Conservation (phyloP, 2,113 vertebrate genomes). For the Seriola rivoliana region DNA sequence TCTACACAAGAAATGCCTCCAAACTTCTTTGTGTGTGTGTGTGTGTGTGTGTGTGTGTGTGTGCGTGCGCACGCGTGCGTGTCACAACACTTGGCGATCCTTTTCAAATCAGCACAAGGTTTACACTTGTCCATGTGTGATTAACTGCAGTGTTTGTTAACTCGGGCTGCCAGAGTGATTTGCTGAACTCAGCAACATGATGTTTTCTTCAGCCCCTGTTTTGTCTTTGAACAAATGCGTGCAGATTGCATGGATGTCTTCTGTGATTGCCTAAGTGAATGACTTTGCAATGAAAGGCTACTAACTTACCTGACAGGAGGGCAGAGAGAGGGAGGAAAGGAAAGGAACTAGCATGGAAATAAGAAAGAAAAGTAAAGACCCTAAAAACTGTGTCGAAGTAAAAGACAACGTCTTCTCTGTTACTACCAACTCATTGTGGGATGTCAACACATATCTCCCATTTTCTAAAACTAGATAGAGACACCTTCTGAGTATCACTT, state of each 20-base stretch:
- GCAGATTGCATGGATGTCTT: constrained; percentile 59
- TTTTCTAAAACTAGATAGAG: constrained; percentile 36
- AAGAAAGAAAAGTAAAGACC: background rate
- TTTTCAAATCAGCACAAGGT: constrained; percentile 49
- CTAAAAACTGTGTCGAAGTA: constrained; percentile 23
- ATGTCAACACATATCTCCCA: constrained; percentile 37
- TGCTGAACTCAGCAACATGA: constrained; percentile 61
- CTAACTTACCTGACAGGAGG: constrained; percentile 6
- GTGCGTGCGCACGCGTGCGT: background rate
- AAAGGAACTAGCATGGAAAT: background rate
- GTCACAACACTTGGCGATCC: constrained; percentile 1
- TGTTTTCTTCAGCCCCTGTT: constrained; percentile 55
- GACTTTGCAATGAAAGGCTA: constrained; percentile 33
- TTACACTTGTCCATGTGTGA: constrained; percentile 51
- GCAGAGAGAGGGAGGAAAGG: background rate
- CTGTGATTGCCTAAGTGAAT: constrained; percentile 45
- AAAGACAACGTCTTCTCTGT: constrained; percentile 17
- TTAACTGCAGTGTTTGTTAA: constrained; percentile 66
- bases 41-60: background rate
- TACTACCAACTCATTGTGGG: constrained; percentile 21
- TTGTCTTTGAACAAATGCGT: constrained; percentile 58
- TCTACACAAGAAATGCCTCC: background rate
- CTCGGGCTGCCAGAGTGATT: constrained; percentile 45
- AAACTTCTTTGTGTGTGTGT: background rate
- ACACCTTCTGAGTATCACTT: constrained; percentile 34